These are phyloP conservation scores for Radopholus similis DNA, from an alignment of 1,140 invertebrate genomes.

Conservation along the genomic window DNA sequence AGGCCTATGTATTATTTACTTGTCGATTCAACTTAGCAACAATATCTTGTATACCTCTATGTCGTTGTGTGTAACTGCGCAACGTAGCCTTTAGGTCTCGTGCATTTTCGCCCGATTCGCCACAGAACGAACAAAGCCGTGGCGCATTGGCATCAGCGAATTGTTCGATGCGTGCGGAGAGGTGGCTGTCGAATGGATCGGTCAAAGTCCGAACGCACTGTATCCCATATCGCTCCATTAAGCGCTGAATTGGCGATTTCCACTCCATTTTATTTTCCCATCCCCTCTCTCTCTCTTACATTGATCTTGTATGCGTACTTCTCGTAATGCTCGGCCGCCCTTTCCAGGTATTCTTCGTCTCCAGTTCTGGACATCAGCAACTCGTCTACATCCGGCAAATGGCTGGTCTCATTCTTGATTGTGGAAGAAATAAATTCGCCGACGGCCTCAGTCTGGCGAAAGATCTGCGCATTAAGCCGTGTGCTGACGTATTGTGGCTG, in stretches of 20 bases:
- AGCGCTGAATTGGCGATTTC: slow-evolving; percentile 25
- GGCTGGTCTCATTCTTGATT: slow-evolving; percentile 20
- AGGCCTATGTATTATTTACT: slow-evolving; percentile 22
- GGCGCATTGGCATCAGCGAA: too few species aligned
- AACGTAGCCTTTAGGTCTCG: neutral
- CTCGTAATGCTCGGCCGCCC: slow-evolving; percentile 15
- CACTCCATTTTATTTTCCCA: neutral
- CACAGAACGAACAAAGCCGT: too few species aligned
- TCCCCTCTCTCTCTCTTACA: neutral
- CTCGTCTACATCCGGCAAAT: slow-evolving; percentile 11
- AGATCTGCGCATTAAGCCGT: slow-evolving; percentile 26
- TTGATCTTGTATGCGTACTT: slow-evolving; percentile 14
- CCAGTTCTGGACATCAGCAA: neutral
- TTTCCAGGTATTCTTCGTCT: neutral
- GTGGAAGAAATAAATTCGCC: slow-evolving; percentile 10
- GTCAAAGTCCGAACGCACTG: slow-evolving; percentile 22
- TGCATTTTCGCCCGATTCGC: neutral
- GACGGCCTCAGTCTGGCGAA: neutral
- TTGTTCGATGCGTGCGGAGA: slow-evolving; percentile 21
- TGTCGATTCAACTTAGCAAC: too few species aligned
- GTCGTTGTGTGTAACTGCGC: neutral
- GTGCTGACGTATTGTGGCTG: slow-evolving; percentile 17
- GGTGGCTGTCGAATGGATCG: slow-evolving; percentile 19
- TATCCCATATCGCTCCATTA: slow-evolving; percentile 50
- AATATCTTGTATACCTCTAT: neutral